Base-by-base conservation (phyloP, 2,797 vertebrate genomes). In the Catharus ustulatus region DNA sequence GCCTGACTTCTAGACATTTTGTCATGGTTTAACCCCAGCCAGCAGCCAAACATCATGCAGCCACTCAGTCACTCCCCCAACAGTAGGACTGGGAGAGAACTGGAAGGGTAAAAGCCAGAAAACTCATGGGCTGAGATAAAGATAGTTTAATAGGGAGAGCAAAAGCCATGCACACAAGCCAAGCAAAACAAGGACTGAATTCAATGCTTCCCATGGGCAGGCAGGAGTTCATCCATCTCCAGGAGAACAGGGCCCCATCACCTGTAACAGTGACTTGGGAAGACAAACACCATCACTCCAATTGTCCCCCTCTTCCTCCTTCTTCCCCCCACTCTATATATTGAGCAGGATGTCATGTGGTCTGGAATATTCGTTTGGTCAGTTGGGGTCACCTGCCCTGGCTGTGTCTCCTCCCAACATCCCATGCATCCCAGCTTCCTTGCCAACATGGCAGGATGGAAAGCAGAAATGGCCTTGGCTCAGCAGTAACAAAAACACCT, bases 1-100 rank as follows among this genome's bases (percentile, higher is more conserved):
- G 40, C 46, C 84, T 86, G 46, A 69, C 66, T 96, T 89, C 78
- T 40, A 82, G 27, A 63, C 48, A 91, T 93, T 73, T 93, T 51
- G 9, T 15, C 5, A 2, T 29, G 4, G 36, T 55, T 82, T 76
- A 30, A 63, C 8, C 14, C 23, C 15, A 76, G 15, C 17, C 29
- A 64, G 17, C 16, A 77, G 18, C 38, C 58, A 83, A 51, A 75
- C 20, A 63, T 15, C 29, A 58, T 6, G 14, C 14, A 76, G 12
- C 14, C 49, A 34, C 27, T 67, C 9, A 40, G 10, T 40, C 38
- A 10, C 20, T 42, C 32, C 29, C 16, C 8, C 11, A 51, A 7
- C 4, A 58, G 17, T 5, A 43, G 11, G 11, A 57, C 0, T 26
- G 7, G 23, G 17, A 57, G 16, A 64, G 38, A 77, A 40, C 7